Evolutionary conservation across 2,888 invertebrate species (phyloP), one percentile per base, ranked within the genome.

Genomic region (Eristalinus aeneus): DNA sequence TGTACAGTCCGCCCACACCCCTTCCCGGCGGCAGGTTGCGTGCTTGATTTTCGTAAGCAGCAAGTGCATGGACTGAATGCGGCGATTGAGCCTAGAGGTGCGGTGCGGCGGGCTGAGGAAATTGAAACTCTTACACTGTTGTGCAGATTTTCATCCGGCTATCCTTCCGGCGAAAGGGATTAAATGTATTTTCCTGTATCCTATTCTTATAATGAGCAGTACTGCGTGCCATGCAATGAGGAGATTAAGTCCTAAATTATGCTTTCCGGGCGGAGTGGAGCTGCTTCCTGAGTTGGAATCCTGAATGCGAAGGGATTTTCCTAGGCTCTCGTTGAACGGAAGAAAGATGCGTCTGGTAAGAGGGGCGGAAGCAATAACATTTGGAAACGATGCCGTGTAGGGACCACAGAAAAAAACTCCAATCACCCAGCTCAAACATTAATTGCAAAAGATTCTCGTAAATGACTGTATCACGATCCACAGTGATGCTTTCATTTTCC

Each of bases 141-240:
- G 71, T 75, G 46, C 34, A 65, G 34, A 67, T 65, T 75, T 53
- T 34, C 64, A 81, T 75, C 71, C 32, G 71, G 22, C 71, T 81
- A 65, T 75, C 75, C 75, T 75, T 76, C 75, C 81, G 81, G 81
- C 53, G 58, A 71, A 65, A 81, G 31, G 81, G 75, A 81, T 81
- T 81, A 76, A 80, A 68, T 68, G 61, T 63, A 68, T 39, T 75
- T 76, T 71, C 71, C 75, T 31, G 64, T 56, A 71, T 75, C 39
- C 53, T 64, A 72, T 56, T 63, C 60, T 58, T 71, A 60, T 74
- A 75, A 76, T 75, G 75, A 71, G 68, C 53, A 54, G 54, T 67
- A 32, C 54, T 67, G 20, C 67, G 67, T 67, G 54, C 32, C 11
- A 54, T 54, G 67, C 31, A 67, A 53, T 67, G 54, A 22, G 32